These are phyloP conservation scores for Zosterops hypoxanthus DNA, from an alignment of 2,113 vertebrate species.

Conservation along the genomic window DNA sequence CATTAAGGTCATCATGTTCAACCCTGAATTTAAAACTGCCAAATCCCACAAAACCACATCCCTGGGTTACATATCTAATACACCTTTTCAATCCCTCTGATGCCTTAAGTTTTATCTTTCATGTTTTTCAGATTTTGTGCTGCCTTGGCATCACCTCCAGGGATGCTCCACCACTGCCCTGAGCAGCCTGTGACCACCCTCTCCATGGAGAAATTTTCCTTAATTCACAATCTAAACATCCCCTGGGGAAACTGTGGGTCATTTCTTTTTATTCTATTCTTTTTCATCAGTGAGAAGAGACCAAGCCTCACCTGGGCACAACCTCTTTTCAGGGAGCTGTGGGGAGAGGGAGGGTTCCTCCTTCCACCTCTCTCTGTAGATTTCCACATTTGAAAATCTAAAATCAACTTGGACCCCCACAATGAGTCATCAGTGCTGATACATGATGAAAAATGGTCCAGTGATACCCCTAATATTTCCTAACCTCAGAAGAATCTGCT, in stretches of 20 bases:
- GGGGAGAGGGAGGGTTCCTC: background rate
- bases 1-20: background rate
- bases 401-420: background rate
- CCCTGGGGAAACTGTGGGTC: background rate
- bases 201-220: background rate
- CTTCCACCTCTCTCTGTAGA: background rate
- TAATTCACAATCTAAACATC: background rate
- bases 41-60: background rate
- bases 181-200: background rate
- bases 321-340: background rate
- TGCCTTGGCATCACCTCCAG: background rate
- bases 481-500: background rate
- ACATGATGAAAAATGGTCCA: background rate
- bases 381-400: background rate
- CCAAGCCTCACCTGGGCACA: background rate
- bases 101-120: background rate
- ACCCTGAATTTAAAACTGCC: background rate
- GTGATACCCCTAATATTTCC: background rate
- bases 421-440: background rate
- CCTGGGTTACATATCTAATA: background rate
- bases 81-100: background rate
- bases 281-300: background rate
- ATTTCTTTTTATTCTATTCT: background rate
- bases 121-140: background rate
- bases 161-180: background rate